A percentile compares a stretch with the other conserved stretches of the same genome.
These are phyloP conservation scores for Epinephelus fuscoguttatus DNA, from an alignment of 2,113 vertebrate species.

Conservation along the genomic window DNA sequence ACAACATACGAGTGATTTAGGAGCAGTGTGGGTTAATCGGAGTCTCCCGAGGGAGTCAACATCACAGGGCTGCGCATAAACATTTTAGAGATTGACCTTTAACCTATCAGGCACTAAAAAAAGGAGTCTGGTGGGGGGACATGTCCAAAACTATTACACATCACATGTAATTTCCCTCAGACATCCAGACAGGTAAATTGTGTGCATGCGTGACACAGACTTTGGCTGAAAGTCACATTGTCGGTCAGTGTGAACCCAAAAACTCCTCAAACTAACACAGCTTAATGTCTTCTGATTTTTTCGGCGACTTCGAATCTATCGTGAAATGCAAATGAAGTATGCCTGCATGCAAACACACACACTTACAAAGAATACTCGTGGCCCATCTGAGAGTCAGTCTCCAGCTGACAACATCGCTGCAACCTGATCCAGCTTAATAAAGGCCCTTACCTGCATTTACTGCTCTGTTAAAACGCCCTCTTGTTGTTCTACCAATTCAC, in stretches of 20 bases:
- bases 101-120: constrained; percentile 50
- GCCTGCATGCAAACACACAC: constrained; percentile 30
- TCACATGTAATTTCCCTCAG: constrained; percentile 49
- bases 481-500: constrained; percentile 81
- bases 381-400: constrained; percentile 55
- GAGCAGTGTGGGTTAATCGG: constrained; percentile 48
- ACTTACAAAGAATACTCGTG: constrained; percentile 14
- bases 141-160: constrained; percentile 62
- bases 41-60: constrained; percentile 52
- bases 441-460: constrained; percentile 81
- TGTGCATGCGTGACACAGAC: background rate
- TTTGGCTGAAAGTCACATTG: background rate
- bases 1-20: constrained; percentile 51
- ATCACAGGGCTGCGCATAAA: constrained; percentile 67
- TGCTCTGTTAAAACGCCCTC: constrained; percentile 77
- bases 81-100: constrained; percentile 82
- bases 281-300: constrained; percentile 27
- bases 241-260: background rate
- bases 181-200: constrained; percentile 56
- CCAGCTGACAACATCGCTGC: constrained; percentile 71
- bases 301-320: background rate
- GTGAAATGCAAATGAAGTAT: constrained; percentile 20
- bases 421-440: constrained; percentile 76
- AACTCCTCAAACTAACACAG: constrained; percentile 25
- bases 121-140: constrained; percentile 44